These are phyloP conservation scores for Vanessa cardui DNA, from an alignment of 2,888 invertebrate genomes.

Conservation along the genomic window DNA sequence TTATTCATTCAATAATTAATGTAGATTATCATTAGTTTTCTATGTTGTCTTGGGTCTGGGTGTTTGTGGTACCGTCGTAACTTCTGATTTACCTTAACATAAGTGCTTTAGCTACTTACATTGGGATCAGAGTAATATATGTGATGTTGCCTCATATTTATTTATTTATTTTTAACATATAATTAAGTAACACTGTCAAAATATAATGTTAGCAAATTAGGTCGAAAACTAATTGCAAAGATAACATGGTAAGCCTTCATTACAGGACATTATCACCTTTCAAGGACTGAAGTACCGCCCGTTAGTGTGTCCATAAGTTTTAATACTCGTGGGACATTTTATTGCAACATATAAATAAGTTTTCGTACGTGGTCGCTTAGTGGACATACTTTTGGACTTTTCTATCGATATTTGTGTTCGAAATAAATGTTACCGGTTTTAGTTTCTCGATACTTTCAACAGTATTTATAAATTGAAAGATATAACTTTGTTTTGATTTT, in stretches of 20 bases:
- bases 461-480: no score
- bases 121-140: no score
- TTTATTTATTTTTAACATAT: no score
- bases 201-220: slow-evolving; percentile 15
- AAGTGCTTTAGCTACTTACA: no score
- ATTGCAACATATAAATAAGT: slow-evolving; percentile 14
- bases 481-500: no score
- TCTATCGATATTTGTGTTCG: neutral
- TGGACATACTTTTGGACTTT: slow-evolving; percentile 1
- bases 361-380: slow-evolving; percentile 17
- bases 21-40: no score
- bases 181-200: neutral
- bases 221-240: slow-evolving; percentile 28
- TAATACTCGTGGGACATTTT: slow-evolving; percentile 28
- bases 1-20: no score
- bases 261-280: slow-evolving; percentile 36
- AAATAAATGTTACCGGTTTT: neutral
- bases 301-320: slow-evolving; percentile 34
- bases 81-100: no score
- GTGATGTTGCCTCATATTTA: no score
- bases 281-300: slow-evolving; percentile 22
- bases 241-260: slow-evolving; percentile 32
- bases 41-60: no score
- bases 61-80: no score
- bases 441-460: neutral